Base-by-base conservation (phyloP, 2,113 vertebrate genomes). In the Nestor notabilis region DNA sequence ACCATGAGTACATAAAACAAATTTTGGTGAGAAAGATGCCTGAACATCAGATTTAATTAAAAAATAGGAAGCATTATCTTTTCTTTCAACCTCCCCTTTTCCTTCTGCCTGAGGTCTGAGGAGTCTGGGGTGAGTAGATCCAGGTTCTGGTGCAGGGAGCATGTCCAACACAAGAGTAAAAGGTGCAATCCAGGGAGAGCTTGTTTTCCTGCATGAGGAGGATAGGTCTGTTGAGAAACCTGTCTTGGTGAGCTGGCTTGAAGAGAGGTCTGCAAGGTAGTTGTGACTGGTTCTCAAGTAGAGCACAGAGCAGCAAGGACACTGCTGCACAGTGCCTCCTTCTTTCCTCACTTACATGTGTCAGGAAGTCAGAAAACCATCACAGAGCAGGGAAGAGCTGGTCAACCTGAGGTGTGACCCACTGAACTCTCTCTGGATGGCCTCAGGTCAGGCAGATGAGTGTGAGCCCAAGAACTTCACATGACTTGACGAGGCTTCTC, bases 1-100 rank as follows among this genome's bases (percentile, higher is more conserved):
- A 14, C 7, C 47, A 18, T 4, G n/a, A 0, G 0, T 5, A 46
- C 0, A 0, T 19, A 27, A 37, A n/a, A 5, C 39, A n/a, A 15
- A 29, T 18, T 27, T 47, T 13, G 47, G 29, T 61, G 8, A 16
- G 58, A 39, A 33, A 61, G 24, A 5, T 55, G 8, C 19, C 58
- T 49, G 24, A 61, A 61, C 15, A 33, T 64, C 24, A 29, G 21
- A 28, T 80, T 87, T 50, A 33, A 3, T 65, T 35, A 47, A 60
- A 58, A 13, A 15, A 0, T n/a, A 41, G 13, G 29, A 52, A 25
- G 16, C 18, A 37, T 55, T 55, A 3, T 29, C 13, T 55, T 61
- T 69, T 33, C 41, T 60, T 60, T 70, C 11, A 66, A 41, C 35
- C 60, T 5, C 0, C 7, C 39, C 55, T 52, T 37, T 23, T 24